phyloP scores from a whole-genome alignment of 2,797 vertebrate species.

The Loriculus beryllinus region DNA sequence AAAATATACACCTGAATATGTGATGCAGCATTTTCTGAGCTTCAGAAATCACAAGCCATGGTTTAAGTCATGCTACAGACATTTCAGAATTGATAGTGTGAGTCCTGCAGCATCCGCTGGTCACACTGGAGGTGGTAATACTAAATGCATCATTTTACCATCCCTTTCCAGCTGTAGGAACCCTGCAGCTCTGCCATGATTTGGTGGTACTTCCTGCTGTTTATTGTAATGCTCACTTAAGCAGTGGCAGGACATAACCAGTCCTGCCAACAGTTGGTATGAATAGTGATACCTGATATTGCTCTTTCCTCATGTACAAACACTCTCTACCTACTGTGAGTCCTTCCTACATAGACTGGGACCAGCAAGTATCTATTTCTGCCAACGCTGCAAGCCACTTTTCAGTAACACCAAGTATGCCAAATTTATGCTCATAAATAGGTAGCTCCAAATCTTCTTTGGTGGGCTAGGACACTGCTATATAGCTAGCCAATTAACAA shows the following conservation, averaged over 20 bases:
- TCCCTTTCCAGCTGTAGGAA: background rate
- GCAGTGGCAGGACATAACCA: background rate
- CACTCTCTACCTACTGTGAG: background rate
- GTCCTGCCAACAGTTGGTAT: background rate
- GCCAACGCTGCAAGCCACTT: background rate
- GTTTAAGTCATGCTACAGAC: background rate
- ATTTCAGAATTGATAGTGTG: background rate
- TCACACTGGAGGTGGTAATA: background rate
- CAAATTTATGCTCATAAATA: background rate
- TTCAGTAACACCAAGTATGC: background rate
- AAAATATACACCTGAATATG: background rate
- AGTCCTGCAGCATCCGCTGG: background rate
- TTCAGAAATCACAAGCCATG: background rate
- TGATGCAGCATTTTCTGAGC: background rate
- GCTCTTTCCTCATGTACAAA: background rate
- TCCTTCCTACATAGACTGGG: background rate
- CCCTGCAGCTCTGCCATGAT: background rate
- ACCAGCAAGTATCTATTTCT: background rate
- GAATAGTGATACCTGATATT: background rate
- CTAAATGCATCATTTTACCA: background rate
- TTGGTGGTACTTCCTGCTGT: background rate
- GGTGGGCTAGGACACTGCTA: background rate
- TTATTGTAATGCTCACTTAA: background rate
- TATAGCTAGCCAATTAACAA: background rate
- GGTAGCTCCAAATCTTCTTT: background rate